A percentile compares a stretch with the other conserved stretches of the same genome.
phyloP scores from a whole-genome alignment of 2,888 invertebrate genomes.

The Melangyna quadrimaculata region DNA sequence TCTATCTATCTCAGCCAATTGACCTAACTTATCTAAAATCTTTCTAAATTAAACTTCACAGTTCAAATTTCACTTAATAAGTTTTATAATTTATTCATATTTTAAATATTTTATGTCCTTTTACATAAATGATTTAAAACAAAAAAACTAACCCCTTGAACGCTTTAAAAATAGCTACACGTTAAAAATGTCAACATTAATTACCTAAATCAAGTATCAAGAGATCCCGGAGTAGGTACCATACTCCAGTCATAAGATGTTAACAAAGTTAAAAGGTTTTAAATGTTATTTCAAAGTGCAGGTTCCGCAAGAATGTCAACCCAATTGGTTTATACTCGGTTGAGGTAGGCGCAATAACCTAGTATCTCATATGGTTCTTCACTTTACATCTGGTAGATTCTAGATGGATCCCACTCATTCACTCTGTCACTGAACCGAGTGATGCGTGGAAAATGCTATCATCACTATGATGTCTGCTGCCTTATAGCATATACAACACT shows the following conservation, averaged over 20 bases:
- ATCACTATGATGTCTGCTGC: slow-evolving; percentile 9
- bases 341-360: slow-evolving; percentile 15
- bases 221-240: not conserved
- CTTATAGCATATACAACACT: not conserved
- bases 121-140: no score
- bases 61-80: no score
- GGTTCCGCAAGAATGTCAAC: slow-evolving; percentile 43
- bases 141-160: not conserved
- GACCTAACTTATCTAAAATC: no score
- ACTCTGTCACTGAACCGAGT: slow-evolving; percentile 55
- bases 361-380: not conserved
- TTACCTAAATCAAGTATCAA: slow-evolving; percentile 5
- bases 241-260: not conserved
- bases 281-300: slow-evolving; percentile 21
- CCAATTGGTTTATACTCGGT: slow-evolving; percentile 24
- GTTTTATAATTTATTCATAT: no score
- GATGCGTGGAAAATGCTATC: slow-evolving; percentile 55
- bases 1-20: no score
- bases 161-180: not conserved
- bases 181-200: not conserved
- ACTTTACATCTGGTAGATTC: slow-evolving; percentile 43
- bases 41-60: no score
- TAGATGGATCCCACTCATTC: slow-evolving; percentile 49
- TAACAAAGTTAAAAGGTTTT: slow-evolving; percentile 15
- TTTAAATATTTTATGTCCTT: no score